Evolutionary conservation across 2,113 vertebrate species (phyloP).

Genomic region (Mus musculus): DNA sequence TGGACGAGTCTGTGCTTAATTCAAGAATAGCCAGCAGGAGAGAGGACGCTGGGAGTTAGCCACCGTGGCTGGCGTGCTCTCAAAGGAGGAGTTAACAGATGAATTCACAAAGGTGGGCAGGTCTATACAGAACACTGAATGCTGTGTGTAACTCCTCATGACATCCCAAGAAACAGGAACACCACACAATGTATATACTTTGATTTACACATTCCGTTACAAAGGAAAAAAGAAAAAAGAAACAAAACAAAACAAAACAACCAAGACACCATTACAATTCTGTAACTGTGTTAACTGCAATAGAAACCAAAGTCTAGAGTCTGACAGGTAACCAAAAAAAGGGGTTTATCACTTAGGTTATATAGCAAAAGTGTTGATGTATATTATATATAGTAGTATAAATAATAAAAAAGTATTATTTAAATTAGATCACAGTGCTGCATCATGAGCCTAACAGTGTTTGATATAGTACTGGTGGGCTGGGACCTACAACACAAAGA

Average conservation of each 20-base stretch:
- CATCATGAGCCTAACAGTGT: constrained; percentile 92
- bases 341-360: constrained; percentile 88
- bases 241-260: constrained; percentile 65
- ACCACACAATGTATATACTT: constrained; percentile 85
- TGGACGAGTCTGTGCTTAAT: constrained; percentile 87
- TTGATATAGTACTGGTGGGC: constrained; percentile 89
- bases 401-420: constrained; percentile 93
- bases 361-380: constrained; percentile 91
- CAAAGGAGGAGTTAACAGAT: constrained; percentile 80
- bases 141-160: constrained; percentile 86
- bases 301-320: constrained; percentile 87
- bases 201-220: constrained; percentile 87
- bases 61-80: constrained; percentile 78
- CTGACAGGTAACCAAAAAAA: constrained; percentile 88
- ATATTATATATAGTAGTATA: constrained; percentile 91
- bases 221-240: constrained; percentile 57
- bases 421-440: constrained; percentile 93
- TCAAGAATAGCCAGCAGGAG: constrained; percentile 87
- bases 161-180: constrained; percentile 85
- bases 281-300: constrained; percentile 88
- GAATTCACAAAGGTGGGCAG: constrained; percentile 84
- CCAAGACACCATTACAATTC: constrained; percentile 86
- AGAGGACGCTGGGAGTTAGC: constrained; percentile 75
- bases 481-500: constrained; percentile 86
- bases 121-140: constrained; percentile 87